Percentiles rank a stretch among this genome's conserved stretches.
These are phyloP conservation scores for Tenebrio molitor DNA, from an alignment of 1,140 invertebrate species.

Conservation along the genomic window DNA sequence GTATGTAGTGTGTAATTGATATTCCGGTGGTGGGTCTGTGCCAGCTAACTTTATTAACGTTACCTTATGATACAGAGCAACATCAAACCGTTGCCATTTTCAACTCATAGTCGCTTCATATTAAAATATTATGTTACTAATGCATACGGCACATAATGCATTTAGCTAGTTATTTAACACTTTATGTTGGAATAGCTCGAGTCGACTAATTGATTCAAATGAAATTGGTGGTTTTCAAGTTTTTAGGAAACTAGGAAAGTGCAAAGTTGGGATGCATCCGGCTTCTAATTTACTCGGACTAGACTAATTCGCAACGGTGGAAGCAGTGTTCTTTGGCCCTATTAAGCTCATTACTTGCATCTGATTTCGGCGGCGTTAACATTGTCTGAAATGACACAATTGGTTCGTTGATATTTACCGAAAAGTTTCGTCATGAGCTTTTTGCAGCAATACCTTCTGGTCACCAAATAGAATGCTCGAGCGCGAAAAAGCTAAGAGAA, in stretches of 20 bases:
- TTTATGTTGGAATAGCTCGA: constrained; percentile 19
- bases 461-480: too few species aligned
- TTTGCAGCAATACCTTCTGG: too few species aligned
- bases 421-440: too few species aligned
- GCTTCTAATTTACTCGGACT: constrained; percentile 17
- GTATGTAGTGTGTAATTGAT: constrained; percentile 14
- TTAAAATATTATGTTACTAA: constrained; percentile 40
- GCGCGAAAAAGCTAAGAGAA: too few species aligned
- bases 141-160: constrained; percentile 28
- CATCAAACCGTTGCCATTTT: constrained; percentile 16
- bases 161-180: constrained; percentile 39
- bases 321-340: not conserved
- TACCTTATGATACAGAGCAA: constrained; percentile 33
- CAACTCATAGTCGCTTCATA: not conserved
- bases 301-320: not conserved
- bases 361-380: too few species aligned
- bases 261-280: constrained; percentile 24
- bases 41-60: constrained; percentile 17
- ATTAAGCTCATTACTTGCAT: not conserved
- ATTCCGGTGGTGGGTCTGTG: constrained; percentile 12
- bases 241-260: constrained; percentile 25
- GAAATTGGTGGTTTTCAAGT: constrained; percentile 28
- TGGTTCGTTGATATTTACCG: too few species aligned
- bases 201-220: constrained; percentile 28
- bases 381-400: too few species aligned